phyloP scores from a whole-genome alignment of 2,113 vertebrate genomes.

The Brachypteracias leptosomus region DNA sequence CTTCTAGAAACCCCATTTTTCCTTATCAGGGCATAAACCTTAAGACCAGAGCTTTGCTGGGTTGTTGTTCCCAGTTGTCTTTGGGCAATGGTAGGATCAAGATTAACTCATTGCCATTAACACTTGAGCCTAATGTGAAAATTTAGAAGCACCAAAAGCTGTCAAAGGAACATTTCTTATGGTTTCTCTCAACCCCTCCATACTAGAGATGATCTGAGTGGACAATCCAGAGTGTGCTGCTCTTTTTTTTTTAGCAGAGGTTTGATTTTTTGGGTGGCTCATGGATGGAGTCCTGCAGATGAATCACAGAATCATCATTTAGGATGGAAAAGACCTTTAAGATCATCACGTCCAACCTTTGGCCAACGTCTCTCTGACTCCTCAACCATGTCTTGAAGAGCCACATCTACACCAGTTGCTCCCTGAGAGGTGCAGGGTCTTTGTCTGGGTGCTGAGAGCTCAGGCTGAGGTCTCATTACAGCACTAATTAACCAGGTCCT shows the following conservation, averaged over 20 bases:
- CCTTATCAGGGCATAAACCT: neutral
- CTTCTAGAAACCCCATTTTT: neutral
- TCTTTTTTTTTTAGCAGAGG: neutral
- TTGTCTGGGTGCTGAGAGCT: neutral
- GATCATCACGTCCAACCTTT: no score
- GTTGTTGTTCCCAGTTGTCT: neutral
- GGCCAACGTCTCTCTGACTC: no score
- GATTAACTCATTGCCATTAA: neutral
- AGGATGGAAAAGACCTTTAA: no score
- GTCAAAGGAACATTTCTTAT: neutral
- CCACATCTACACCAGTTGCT: no score
- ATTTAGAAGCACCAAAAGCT: neutral
- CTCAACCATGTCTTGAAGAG: no score
- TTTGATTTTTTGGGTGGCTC: neutral
- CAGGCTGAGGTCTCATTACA: neutral
- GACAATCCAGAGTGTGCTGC: accelerated
- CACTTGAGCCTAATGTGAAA: neutral
- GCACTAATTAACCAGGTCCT: slow-evolving; percentile 79
- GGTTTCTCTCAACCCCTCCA: neutral
- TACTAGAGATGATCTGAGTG: neutral
- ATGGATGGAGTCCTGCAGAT: neutral
- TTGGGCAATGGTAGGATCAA: neutral
- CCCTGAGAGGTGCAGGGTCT: neutral
- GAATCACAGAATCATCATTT: no score
- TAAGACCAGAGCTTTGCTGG: neutral